Evolutionary conservation across 2,888 invertebrate genomes (phyloP).

Genomic region (Agrochola macilenta): DNA sequence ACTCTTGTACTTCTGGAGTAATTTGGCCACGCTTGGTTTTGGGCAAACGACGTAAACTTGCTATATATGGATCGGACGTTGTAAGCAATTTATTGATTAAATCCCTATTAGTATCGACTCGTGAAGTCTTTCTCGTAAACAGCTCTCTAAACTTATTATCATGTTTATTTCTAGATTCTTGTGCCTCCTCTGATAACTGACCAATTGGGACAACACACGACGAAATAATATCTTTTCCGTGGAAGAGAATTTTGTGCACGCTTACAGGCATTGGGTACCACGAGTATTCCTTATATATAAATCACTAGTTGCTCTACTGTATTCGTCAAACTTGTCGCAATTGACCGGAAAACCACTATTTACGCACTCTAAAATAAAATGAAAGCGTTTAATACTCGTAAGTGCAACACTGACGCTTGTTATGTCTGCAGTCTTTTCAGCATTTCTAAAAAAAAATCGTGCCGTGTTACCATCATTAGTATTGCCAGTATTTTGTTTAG

Average conservation of each 20-base stretch:
- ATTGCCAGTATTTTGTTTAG: slow-evolving; percentile 5
- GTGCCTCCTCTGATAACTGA: not conserved
- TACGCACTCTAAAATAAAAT: not conserved
- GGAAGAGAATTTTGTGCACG: not conserved
- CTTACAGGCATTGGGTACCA: not conserved
- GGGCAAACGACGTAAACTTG: not conserved
- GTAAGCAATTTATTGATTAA: not conserved
- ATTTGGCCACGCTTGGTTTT: not conserved
- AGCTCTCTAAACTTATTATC: not conserved
- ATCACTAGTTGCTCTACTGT: not conserved
- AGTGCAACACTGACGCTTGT: not conserved
- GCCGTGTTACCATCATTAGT: slow-evolving; percentile 1
- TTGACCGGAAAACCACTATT: not conserved
- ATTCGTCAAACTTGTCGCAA: not conserved
- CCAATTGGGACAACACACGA: not conserved
- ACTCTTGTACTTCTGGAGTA: not conserved
- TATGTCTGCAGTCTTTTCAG: not conserved
- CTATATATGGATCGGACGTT: not conserved
- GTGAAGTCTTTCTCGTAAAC: not conserved
- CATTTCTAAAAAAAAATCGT: not conserved
- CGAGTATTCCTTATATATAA: not conserved
- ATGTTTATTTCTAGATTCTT: not conserved
- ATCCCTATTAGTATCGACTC: not conserved
- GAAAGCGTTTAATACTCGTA: not conserved
- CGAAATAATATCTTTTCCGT: not conserved